Conservation (phyloP, 2,113 vertebrate species). For the Neolamprologus cancellatus region DNA sequence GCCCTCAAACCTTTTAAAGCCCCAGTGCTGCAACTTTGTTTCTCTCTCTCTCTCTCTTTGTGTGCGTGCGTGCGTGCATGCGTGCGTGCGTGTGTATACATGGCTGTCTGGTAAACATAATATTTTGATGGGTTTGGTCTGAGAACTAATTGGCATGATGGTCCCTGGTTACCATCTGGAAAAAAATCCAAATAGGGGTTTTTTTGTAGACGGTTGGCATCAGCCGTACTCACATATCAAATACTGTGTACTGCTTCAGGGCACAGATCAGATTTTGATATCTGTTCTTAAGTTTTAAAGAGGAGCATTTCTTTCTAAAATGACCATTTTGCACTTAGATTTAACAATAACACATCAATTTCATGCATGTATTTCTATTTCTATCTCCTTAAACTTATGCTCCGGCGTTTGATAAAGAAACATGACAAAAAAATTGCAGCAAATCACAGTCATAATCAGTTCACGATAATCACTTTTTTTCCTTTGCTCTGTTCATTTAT, state of each 20-base stretch:
- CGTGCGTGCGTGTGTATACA: rapidly evolving
- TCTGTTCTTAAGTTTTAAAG: background rate
- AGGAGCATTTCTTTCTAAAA: background rate
- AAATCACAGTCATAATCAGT: background rate
- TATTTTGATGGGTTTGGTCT: background rate
- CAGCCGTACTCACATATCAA: background rate
- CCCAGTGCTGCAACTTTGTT: background rate
- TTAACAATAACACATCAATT: background rate
- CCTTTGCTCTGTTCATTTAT: background rate
- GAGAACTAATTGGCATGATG: background rate
- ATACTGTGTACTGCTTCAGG: background rate
- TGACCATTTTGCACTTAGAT: background rate
- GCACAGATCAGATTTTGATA: background rate
- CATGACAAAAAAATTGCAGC: background rate
- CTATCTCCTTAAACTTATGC: background rate
- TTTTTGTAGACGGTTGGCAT: background rate
- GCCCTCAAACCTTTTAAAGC: background rate
- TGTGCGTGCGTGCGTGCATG: rapidly evolving
- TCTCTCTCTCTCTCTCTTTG: background rate
- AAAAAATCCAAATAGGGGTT: background rate
- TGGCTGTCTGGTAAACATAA: background rate
- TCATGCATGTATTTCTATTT: background rate
- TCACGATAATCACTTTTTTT: background rate
- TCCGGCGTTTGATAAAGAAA: background rate
- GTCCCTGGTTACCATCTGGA: background rate